A percentile compares a stretch with the other conserved stretches of the same genome.
Conservation (phyloP, 2,797 vertebrate species). For the Tamandua tetradactyla region DNA sequence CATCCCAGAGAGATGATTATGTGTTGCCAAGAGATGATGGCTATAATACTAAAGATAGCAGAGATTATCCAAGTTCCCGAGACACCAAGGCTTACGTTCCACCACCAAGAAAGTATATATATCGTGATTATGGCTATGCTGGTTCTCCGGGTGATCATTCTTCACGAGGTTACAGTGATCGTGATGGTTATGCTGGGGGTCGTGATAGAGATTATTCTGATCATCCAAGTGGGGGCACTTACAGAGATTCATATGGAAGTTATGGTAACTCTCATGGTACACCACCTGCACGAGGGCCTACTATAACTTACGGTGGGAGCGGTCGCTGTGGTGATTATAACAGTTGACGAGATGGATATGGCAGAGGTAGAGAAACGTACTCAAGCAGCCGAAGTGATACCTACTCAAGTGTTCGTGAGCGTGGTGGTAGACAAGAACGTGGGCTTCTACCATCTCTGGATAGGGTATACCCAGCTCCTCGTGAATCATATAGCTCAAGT, state of each 20-base stretch:
- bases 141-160: slow-evolving; percentile 92
- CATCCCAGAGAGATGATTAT: slow-evolving; percentile 93
- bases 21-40: slow-evolving; percentile 93
- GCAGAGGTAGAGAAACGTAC: slow-evolving; percentile 93
- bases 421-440: slow-evolving; percentile 92
- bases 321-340: slow-evolving; percentile 88
- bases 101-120: slow-evolving; percentile 89
- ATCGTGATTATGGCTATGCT: slow-evolving; percentile 90
- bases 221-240: slow-evolving; percentile 91
- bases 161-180: slow-evolving; percentile 93
- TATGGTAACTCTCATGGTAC: too few species aligned
- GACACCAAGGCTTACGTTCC: slow-evolving; percentile 92
- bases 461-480: slow-evolving; percentile 93
- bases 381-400: slow-evolving; percentile 80
- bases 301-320: too few species aligned
- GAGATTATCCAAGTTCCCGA: slow-evolving; percentile 92
- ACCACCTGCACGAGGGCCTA: too few species aligned
- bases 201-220: slow-evolving; percentile 92
- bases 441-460: slow-evolving; percentile 91
- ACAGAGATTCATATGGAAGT: slow-evolving; percentile 83
- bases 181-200: slow-evolving; percentile 89
- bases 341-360: slow-evolving; percentile 94
- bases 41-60: slow-evolving; percentile 91
- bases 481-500: slow-evolving; percentile 92
- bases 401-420: slow-evolving; percentile 93